Evolutionary conservation across 1,140 invertebrate genomes (phyloP).

Genomic region (Hyles vespertilio): DNA sequence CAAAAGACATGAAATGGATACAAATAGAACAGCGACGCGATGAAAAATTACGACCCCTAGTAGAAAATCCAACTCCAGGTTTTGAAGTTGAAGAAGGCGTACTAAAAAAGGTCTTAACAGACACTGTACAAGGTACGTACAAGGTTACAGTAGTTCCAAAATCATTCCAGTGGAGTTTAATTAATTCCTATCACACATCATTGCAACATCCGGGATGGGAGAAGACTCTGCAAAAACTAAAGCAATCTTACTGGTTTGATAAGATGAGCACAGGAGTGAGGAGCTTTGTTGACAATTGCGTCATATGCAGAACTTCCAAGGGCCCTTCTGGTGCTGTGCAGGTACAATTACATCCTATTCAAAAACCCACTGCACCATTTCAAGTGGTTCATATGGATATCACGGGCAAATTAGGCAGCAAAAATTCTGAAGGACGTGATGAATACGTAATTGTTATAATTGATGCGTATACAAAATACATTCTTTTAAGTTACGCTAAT

Average conservation of each 20-base stretch:
- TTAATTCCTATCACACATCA: slow-evolving; percentile 30
- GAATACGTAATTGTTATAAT: slow-evolving; percentile 43
- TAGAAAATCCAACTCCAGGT: slow-evolving; percentile 3
- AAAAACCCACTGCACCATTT: slow-evolving; percentile 31
- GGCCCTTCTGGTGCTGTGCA: slow-evolving; percentile 28
- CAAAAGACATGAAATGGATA: too few relatives aligned
- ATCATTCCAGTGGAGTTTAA: slow-evolving; percentile 34
- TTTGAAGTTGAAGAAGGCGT: slow-evolving; percentile 9
- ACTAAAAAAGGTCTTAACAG: slow-evolving; percentile 10
- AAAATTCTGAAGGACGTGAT: slow-evolving; percentile 6
- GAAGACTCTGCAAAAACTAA: slow-evolving; percentile 33
- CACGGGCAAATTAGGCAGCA: slow-evolving; percentile 37
- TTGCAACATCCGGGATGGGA: slow-evolving; percentile 33
- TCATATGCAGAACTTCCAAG: slow-evolving; percentile 27
- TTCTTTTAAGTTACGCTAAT: slow-evolving; percentile 22
- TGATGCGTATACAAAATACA: slow-evolving; percentile 48
- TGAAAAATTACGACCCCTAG: slow-evolving; percentile 5
- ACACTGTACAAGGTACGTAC: slow-evolving; percentile 12
- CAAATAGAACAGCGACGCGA: slow-evolving; percentile 2
- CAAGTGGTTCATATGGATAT: slow-evolving; percentile 37
- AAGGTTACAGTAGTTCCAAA: slow-evolving; percentile 21
- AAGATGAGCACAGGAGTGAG: slow-evolving; percentile 26
- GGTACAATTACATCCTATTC: slow-evolving; percentile 33
- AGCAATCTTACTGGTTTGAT: slow-evolving; percentile 29
- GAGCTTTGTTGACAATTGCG: slow-evolving; percentile 29